Base-by-base conservation (phyloP, 2,888 invertebrate species). In the Melanargia galathea region DNA sequence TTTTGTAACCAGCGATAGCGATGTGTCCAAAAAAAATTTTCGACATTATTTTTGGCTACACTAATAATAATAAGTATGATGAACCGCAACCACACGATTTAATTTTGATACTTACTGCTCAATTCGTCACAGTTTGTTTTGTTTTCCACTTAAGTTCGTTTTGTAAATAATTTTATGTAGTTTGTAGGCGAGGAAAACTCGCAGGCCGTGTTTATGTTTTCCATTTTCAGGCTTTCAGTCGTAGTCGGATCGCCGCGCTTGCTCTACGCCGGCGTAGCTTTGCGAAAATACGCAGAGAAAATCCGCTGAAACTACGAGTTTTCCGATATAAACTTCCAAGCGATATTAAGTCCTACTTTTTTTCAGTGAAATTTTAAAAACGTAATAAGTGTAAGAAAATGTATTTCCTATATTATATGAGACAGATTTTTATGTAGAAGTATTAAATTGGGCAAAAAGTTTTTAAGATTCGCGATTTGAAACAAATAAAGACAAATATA, bases 191-290 rank as follows among this genome's bases (percentile, higher is more conserved):
- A 38, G 33, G 24, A 61, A 55, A 45, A 38, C 26, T 2, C 11
- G 57, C 22, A 33, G 35, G 30, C 45, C 45, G 8, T 63, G 55
- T 67, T 63, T 62, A 57, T 24, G 62, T 62, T 64, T 72, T 70
- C 65, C 71, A 73, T 72, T 82, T 83, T 84, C 82, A 81, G 80
- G 74, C 71, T 77, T 78, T 80, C 81, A 86, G 85, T 86, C 71
- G 67, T 63, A 64, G 63, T 65, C 64, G 67, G 76, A 62, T 51
- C 77, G 79, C 60, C 74, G 76, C 69, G 63, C 76, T 79, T 45
- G 77, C 70, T 64, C 73, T 75, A 82, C 84, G 84, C 69, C 74
- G 30, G 65, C 63, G 64, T 62, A 66, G 63, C 49, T 49, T 46
- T 30, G 64, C 43, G 65, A 56, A 65, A 62, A 60, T 52, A 52